A percentile compares a stretch with the other conserved stretches of the same genome.
phyloP scores from a whole-genome alignment of 1,140 invertebrate genomes.

The Drosophila virilis region DNA sequence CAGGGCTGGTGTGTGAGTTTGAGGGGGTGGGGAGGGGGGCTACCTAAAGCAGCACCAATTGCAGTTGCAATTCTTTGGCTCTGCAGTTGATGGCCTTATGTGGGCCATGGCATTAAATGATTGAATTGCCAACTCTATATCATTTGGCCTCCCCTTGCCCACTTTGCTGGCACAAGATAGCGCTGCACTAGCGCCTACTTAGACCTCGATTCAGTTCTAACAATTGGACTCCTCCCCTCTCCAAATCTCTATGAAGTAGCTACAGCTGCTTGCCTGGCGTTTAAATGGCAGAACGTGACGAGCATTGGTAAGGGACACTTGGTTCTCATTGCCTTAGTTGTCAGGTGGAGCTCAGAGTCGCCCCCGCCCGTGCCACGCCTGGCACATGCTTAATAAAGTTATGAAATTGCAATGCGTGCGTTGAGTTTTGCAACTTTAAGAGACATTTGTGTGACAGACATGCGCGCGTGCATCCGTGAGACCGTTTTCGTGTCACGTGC shows the following conservation, averaged over 20 bases:
- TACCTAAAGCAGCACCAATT: conserved; percentile 23
- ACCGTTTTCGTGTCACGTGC: conserved; percentile 51
- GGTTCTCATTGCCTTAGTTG: conserved; percentile 9
- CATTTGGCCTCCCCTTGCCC: conserved; percentile 27
- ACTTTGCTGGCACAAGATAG: conserved; percentile 5
- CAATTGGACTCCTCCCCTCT: background rate
- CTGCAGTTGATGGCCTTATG: conserved; percentile 25
- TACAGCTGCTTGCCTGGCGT: conserved; percentile 35
- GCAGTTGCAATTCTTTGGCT: conserved; percentile 20
- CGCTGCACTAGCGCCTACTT: conserved; percentile 10
- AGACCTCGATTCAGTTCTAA: background rate
- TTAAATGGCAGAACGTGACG: conserved; percentile 39
- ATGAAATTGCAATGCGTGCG: conserved; percentile 75
- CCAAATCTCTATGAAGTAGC: background rate
- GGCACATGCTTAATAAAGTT: conserved; percentile 59
- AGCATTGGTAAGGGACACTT: conserved; percentile 10
- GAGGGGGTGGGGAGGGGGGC: background rate
- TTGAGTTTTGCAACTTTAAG: conserved; percentile 69
- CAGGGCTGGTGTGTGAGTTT: no score
- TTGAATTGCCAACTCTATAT: conserved; percentile 69
- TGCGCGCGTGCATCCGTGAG: conserved; percentile 74
- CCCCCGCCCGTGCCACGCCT: background rate
- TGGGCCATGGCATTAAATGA: conserved; percentile 52
- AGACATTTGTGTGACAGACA: conserved; percentile 81
- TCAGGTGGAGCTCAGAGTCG: conserved; percentile 22